A percentile compares a stretch with the other conserved stretches of the same genome.
Evolutionary conservation across 2,797 vertebrate genomes (phyloP).

Genomic region (Crocidura indochinensis): DNA sequence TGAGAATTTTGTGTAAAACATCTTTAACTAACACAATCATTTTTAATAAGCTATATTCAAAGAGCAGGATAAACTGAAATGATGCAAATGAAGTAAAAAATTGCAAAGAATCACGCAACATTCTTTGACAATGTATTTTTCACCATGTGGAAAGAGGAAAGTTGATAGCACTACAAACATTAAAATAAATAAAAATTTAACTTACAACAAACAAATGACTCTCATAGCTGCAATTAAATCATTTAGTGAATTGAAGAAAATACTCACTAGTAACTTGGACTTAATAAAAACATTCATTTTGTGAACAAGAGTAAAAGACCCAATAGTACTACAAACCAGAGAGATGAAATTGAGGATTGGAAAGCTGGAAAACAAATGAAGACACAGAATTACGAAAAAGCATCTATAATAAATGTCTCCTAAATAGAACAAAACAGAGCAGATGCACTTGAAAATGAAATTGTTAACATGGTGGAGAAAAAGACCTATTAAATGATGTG

Average conservation of each 20-base stretch:
- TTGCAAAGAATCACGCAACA: background rate
- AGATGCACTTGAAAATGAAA: slow-evolving; percentile 51
- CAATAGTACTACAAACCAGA: background rate
- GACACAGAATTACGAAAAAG: slow-evolving; percentile 4
- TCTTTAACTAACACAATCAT: background rate
- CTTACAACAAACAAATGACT: background rate
- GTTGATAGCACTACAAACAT: background rate
- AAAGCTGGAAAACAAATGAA: background rate
- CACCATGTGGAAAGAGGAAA: background rate
- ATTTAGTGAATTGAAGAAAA: background rate
- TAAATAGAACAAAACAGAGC: background rate
- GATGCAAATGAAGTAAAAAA: background rate
- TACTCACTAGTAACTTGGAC: background rate
- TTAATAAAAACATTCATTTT: slow-evolving; percentile 14
- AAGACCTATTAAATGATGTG: background rate
- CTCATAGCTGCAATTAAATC: background rate
- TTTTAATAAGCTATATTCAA: background rate
- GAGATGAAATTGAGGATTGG: background rate
- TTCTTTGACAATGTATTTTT: background rate
- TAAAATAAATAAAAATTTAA: slow-evolving; percentile 22
- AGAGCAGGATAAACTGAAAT: background rate
- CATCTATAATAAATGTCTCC: slow-evolving; percentile 17
- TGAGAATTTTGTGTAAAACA: background rate
- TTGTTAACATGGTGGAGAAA: background rate
- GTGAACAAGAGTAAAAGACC: background rate